Conservation (phyloP, 2,797 vertebrate species). For the Sternarchorhynchus goeldii region DNA sequence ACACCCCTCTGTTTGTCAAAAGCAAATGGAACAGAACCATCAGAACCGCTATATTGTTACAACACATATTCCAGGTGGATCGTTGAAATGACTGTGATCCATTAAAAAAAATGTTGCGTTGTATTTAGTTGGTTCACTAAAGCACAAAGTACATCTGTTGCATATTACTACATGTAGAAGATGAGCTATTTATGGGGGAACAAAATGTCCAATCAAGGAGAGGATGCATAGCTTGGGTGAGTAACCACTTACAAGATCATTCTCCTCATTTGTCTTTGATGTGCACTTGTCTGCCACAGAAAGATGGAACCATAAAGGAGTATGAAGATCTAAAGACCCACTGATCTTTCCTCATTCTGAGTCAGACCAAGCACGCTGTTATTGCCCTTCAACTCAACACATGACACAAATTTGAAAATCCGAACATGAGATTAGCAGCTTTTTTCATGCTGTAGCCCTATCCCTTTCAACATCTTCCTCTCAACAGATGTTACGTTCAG, state of each 20-base stretch:
- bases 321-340: conserved; percentile 55
- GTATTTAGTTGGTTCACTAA: conserved; percentile 13
- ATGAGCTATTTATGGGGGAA: conserved; percentile 43
- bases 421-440: conserved; percentile 74
- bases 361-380: conserved; percentile 44
- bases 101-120: conserved; percentile 1
- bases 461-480: conserved; percentile 72
- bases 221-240: conserved; percentile 44
- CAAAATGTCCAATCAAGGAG: conserved; percentile 45
- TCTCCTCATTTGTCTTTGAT: conserved; percentile 49
- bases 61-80: background rate
- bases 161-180: conserved; percentile 42
- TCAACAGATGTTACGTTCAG: conserved; percentile 82
- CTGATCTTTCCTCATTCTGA: conserved; percentile 58
- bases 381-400: conserved; percentile 66
- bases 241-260: conserved; percentile 48
- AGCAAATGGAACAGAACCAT: no score
- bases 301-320: conserved; percentile 51
- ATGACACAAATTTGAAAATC: conserved; percentile 77
- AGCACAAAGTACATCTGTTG: conserved; percentile 46
- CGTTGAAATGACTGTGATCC: conserved; percentile 2
- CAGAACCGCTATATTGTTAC: background rate
- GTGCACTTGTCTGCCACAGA: conserved; percentile 43
- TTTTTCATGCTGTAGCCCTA: conserved; percentile 56
- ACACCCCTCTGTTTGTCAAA: no score